Evolutionary conservation across 2,113 vertebrate species (phyloP), one percentile per base, ranked within the genome.

Genomic region (Ctenodactylus gundi): DNA sequence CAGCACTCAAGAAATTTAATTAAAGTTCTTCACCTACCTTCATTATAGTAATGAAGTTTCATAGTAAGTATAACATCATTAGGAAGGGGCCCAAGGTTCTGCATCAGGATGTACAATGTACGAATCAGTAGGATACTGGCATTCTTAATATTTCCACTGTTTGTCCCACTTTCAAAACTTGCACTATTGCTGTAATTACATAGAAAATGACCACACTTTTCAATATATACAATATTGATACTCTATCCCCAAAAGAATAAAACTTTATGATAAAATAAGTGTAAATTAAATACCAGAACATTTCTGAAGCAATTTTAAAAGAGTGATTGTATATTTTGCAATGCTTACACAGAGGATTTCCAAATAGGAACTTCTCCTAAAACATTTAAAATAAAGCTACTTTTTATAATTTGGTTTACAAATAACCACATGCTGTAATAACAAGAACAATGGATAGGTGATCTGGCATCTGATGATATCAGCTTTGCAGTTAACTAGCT

Each of bases 11-110:
- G 68, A 58, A 65, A 92, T 77, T 44, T 62, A 31, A 80, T 65
- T 57, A 82, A 44, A 90, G 41, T 25, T 62, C 76, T 85, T 60
- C 72, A 97, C 98, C 55, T 97, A 98, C 98, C 98, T 25, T 98
- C 97, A 20, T 93, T 98, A 92, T 98, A 98, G 93, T 98, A 99
- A 95, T 98, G 97, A 67, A 98, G 97, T 64, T 98, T 98, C 98
- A 99, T 99, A 89, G 98, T 98, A 70, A 99, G 96, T 58, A 97
- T 96, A 34, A 98, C 67, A 57, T 98, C 97, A 6, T 76, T 98
- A 92, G 98, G 98, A 90, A 99, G 98, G 0, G 98, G 98, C 0
- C 97, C 97, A 0, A 99, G 98, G 97, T 98, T 97, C 81, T 99
- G 98, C 98, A 98, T 97, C 73, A 99, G 72, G 70, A 98, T 78